Percentiles rank a stretch among this genome's conserved stretches.
Conservation (phyloP, 2,113 vertebrate species). For the Capreolus pygargus region DNA sequence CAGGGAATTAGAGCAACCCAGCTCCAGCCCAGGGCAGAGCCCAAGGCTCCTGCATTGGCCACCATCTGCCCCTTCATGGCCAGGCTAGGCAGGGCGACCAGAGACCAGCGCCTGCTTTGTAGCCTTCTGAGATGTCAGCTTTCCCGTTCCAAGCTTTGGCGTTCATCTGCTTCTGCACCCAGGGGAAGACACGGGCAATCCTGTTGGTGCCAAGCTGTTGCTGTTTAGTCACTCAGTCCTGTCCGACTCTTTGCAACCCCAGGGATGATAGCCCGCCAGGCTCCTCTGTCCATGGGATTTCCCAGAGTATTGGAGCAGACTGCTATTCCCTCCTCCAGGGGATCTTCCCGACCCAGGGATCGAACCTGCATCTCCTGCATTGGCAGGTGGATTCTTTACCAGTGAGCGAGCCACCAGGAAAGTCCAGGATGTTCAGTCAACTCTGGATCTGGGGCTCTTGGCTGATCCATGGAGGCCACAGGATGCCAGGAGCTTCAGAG, state of each 20-base stretch:
- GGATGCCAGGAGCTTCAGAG: not conserved
- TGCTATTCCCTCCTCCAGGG: not conserved
- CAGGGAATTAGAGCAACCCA: not conserved
- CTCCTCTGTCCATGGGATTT: not conserved
- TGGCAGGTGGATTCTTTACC: not conserved
- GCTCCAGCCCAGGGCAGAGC: fast-evolving
- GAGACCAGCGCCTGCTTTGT: not conserved
- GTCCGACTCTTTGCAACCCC: not conserved
- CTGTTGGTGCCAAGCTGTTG: not conserved
- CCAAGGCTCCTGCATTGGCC: too few species aligned
- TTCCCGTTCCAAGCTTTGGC: not conserved
- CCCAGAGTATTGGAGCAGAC: not conserved
- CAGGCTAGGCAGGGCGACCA: too few species aligned
- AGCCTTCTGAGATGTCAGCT: not conserved
- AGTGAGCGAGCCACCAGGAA: not conserved
- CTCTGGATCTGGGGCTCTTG: not conserved
- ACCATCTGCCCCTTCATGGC: not conserved
- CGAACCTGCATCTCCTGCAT: fast-evolving
- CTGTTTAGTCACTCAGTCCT: not conserved
- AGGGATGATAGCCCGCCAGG: not conserved
- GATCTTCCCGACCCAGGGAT: not conserved
- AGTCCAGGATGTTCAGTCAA: not conserved
- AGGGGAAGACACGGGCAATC: not conserved
- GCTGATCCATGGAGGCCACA: not conserved
- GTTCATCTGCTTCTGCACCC: not conserved